Evolutionary conservation across 1,140 invertebrate genomes (phyloP), one percentile per base, ranked within the genome.

Genomic region (Neelides sp.): DNA sequence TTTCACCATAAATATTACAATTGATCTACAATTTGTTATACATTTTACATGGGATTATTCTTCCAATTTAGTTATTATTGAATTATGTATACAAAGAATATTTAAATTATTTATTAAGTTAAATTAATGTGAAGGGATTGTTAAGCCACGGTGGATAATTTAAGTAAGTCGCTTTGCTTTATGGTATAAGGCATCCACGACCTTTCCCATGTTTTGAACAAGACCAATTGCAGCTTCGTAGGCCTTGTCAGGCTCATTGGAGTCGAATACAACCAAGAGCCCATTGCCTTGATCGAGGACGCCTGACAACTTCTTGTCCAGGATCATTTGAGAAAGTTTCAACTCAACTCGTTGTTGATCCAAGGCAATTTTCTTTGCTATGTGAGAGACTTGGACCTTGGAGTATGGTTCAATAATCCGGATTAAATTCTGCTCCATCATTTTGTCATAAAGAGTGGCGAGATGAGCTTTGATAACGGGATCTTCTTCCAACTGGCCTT

Each of bases 281-380:
- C 85, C 94, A 70, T 91, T 88, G 43, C 92, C 94, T 73, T 99
- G 96, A 74, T 98, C 94, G 40, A 98, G 73, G 60, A 97, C 96
- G 17, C 94, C 92, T 72, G 82, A 78, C 57, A 99, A 80, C 69
- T 98, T 98, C 59, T 94, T 92, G 69, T 99, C 96, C 63, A 99
- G 72, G 66, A 99, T 98, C 96, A 99, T 99, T 69, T 99, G 95
- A 22, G 94, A 97, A 15, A 99, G 70, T 71, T 99, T 99, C 70
- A 95, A 94, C 68, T 99, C 96, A 37, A 99, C 93, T 72, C 84
- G 80, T 42, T 83, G 75, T 70, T 88, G 79, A 8, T 85, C 80
- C 36, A 97, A 72, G 64, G 90, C 82, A 71, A 97, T 97, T 50
- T 80, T 78, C 52, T 80, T 76, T 13, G 91, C 83, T 61, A 93